phyloP scores from a whole-genome alignment of 2,113 vertebrate species.

The Regulus satrapa region DNA sequence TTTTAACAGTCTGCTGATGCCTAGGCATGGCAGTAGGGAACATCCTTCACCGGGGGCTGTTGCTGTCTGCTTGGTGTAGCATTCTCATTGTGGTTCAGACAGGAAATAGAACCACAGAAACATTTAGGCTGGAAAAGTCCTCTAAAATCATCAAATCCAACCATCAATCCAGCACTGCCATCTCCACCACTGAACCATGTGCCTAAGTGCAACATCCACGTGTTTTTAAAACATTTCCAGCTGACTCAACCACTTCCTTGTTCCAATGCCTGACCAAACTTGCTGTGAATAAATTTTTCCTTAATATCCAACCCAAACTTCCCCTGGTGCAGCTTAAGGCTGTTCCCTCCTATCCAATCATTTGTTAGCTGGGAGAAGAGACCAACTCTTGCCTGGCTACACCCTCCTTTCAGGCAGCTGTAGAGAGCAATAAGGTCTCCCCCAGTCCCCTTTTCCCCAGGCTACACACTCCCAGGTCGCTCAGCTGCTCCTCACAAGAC shows the following conservation, averaged over 20 bases:
- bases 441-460: not conserved
- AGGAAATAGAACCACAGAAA: not conserved
- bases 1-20: not conserved
- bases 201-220: not conserved
- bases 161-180: not conserved
- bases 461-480: not conserved
- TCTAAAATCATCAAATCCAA: not conserved
- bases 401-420: rapidly evolving
- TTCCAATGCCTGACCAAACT: not conserved
- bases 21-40: not conserved
- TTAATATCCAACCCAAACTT: not conserved
- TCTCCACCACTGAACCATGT: not conserved
- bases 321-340: not conserved
- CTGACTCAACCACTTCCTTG: not conserved
- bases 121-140: not conserved
- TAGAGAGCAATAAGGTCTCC: not conserved
- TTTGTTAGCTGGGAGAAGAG: not conserved
- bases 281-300: not conserved
- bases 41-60: not conserved
- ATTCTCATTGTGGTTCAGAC: not conserved
- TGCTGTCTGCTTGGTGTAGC: not conserved
- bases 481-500: not conserved
- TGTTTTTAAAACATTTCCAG: not conserved
- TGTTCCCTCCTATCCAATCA: not conserved
- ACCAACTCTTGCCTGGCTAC: not conserved